Evolutionary conservation across 2,113 vertebrate genomes (phyloP).

Genomic region (Laticauda colubrina): DNA sequence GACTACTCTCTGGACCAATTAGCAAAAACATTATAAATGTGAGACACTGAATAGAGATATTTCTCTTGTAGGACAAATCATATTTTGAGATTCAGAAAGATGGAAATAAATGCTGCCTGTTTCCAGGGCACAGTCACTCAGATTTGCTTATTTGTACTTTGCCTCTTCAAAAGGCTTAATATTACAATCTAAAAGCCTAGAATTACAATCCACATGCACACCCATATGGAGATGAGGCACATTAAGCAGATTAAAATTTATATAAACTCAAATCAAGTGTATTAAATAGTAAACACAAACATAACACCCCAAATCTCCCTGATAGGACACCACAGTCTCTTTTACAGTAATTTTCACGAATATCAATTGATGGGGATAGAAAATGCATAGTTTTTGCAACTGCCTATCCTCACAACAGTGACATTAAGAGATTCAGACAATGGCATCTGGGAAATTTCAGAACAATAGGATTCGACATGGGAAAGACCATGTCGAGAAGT

Average conservation of each 20-base stretch:
- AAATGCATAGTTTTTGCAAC: background rate
- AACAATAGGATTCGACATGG: background rate
- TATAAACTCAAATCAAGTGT: background rate
- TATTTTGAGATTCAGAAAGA: background rate
- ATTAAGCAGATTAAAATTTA: background rate
- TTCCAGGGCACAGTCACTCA: background rate
- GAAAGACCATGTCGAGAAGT: background rate
- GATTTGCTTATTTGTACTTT: background rate
- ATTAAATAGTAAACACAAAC: background rate
- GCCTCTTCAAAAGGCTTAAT: background rate
- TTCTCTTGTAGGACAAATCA: background rate
- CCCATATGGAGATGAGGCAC: background rate
- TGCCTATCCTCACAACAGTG: background rate
- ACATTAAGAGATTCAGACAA: background rate
- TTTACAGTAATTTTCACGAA: background rate
- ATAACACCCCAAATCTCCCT: background rate
- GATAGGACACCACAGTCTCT: background rate
- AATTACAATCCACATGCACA: background rate
- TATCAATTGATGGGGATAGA: background rate
- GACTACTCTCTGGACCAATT: fast-evolving
- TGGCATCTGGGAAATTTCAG: background rate
- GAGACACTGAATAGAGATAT: background rate
- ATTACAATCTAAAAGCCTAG: background rate
- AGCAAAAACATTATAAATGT: background rate
- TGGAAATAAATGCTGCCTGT: background rate